These are phyloP conservation scores for Hippoglossus stenolepis DNA, from an alignment of 2,113 vertebrate genomes.

Conservation along the genomic window DNA sequence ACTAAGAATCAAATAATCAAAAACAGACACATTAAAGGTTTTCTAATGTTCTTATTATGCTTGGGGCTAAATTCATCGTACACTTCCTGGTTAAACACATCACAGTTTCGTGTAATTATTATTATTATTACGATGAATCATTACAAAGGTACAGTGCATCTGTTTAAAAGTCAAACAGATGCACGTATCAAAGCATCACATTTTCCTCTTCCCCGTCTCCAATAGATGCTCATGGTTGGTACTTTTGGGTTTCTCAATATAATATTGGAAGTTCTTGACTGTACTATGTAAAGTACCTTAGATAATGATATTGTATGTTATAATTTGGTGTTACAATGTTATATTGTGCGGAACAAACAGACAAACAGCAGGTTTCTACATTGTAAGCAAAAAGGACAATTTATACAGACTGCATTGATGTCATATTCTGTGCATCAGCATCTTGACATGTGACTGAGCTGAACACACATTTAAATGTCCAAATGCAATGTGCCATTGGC, in stretches of 20 bases:
- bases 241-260: background rate
- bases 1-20: background rate
- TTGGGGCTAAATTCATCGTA: slow-evolving; percentile 18
- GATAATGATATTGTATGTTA: background rate
- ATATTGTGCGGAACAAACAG: background rate
- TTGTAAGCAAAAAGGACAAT: background rate
- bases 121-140: slow-evolving; percentile 9
- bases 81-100: slow-evolving; percentile 34
- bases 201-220: background rate
- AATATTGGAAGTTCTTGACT: background rate
- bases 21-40: background rate
- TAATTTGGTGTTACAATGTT: too few relatives aligned
- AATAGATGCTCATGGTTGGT: background rate
- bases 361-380: slow-evolving; percentile 1
- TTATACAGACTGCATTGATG: too few relatives aligned
- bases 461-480: background rate
- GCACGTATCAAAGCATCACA: background rate
- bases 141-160: background rate
- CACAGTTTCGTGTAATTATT: background rate
- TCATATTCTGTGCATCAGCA: background rate
- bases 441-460: background rate
- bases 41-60: slow-evolving; percentile 14
- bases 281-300: background rate
- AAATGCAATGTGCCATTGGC: slow-evolving; percentile 8
- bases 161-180: background rate